Conservation (phyloP, 1,140 invertebrate genomes). For the Orussus abietinus region DNA sequence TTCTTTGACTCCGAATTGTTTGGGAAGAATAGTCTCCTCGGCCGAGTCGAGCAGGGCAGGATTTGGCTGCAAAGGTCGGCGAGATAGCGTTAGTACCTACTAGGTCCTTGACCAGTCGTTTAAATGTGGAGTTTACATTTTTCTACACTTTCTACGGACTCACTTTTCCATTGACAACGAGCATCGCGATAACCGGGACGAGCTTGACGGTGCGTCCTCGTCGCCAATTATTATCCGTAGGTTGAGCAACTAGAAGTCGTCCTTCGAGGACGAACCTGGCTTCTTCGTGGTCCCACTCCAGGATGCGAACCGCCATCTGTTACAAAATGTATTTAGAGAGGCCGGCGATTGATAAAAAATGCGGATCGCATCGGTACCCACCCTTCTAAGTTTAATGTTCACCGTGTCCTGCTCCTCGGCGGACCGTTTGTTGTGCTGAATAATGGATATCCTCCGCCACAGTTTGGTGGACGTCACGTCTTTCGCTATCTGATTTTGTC, state of each 20-base stretch:
- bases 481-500: slow-evolving; percentile 67
- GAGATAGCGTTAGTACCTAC: no score
- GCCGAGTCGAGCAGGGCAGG: slow-evolving; percentile 43
- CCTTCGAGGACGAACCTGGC: slow-evolving; percentile 85
- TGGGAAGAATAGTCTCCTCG: slow-evolving; percentile 57
- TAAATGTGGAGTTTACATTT: no score
- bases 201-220: slow-evolving; percentile 84
- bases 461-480: slow-evolving; percentile 82
- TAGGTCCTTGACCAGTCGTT: no score
- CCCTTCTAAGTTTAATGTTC: slow-evolving; percentile 81
- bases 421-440: slow-evolving; percentile 64
- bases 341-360: not conserved
- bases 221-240: slow-evolving; percentile 85
- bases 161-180: slow-evolving; percentile 84
- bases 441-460: slow-evolving; percentile 84
- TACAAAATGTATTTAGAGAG: slow-evolving; percentile 10
- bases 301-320: slow-evolving; percentile 83
- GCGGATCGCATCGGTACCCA: slow-evolving; percentile 22
- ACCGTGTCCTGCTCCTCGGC: slow-evolving; percentile 78
- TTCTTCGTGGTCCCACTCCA: slow-evolving; percentile 91
- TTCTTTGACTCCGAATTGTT: slow-evolving; percentile 73
- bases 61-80: slow-evolving; percentile 56
- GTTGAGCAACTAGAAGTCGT: slow-evolving; percentile 78
- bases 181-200: slow-evolving; percentile 78
- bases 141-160: no score